Evolutionary conservation across 1,140 invertebrate genomes (phyloP).

Genomic region (Leptinotarsa defecta): DNA sequence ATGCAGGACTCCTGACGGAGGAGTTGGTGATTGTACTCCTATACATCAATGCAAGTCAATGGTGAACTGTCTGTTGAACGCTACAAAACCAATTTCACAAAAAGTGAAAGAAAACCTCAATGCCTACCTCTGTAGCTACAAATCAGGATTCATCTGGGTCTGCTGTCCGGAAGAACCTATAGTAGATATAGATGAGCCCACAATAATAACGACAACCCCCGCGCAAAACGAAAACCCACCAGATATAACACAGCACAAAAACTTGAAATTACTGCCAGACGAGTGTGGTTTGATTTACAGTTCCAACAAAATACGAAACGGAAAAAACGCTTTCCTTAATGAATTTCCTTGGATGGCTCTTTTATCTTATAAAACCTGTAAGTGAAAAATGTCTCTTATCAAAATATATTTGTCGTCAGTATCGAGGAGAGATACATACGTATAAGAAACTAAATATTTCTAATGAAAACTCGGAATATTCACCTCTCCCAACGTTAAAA

Average conservation of each 20-base stretch:
- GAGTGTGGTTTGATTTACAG: not conserved
- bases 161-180: not conserved
- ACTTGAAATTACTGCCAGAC: not conserved
- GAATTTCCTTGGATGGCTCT: conserved; percentile 18
- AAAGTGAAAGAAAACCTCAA: conserved; percentile 44
- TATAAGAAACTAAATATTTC: too few species aligned
- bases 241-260: not conserved
- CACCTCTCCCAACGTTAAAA: too few species aligned
- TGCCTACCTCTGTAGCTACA: conserved; percentile 58
- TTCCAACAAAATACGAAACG: not conserved
- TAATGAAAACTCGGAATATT: too few species aligned
- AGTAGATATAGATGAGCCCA: not conserved
- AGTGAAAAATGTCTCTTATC: not conserved
- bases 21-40: conserved; percentile 53
- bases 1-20: conserved; percentile 53
- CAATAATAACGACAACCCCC: not conserved
- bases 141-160: conserved; percentile 53
- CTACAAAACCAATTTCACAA: conserved; percentile 48
- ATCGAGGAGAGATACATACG: too few species aligned
- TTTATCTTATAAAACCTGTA: conserved; percentile 7
- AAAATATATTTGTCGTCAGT: too few species aligned
- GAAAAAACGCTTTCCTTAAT: not conserved
- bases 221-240: not conserved
- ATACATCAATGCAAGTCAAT: conserved; percentile 53
- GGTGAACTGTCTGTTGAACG: conserved; percentile 29